These are phyloP conservation scores for Arctocebus calabarensis DNA, from an alignment of 2,797 vertebrate genomes.

Conservation along the genomic window DNA sequence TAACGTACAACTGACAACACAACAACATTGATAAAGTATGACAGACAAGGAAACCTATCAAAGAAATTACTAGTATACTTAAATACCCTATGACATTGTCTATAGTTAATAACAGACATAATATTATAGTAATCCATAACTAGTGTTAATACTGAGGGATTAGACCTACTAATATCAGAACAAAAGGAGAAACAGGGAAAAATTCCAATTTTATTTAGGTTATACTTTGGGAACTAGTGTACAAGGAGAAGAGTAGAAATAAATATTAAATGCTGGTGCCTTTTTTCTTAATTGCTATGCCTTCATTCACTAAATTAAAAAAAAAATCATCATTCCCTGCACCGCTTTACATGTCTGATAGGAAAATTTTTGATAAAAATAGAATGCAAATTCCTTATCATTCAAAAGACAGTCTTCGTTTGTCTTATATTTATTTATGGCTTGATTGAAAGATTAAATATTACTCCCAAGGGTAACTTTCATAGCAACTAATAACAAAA, in stretches of 20 bases:
- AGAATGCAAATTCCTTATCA: constrained; percentile 35
- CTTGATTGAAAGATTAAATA: constrained; percentile 67
- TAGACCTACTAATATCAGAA: constrained; percentile 1
- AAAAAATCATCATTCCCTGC: constrained; percentile 48
- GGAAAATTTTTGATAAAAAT: constrained; percentile 30
- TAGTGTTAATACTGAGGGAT: constrained; percentile 38
- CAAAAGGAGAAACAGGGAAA: constrained; percentile 7
- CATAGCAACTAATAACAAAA: constrained; percentile 41
- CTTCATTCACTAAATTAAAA: constrained; percentile 63
- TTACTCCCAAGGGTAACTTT: constrained; percentile 44
- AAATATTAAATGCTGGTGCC: constrained; percentile 12
- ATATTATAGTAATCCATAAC: neutral
- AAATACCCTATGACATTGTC: neutral
- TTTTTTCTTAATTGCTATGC: constrained; percentile 14
- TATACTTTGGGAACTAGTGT: constrained; percentile 36
- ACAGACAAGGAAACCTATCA: neutral
- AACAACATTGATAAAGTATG: neutral
- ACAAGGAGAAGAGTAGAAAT: neutral
- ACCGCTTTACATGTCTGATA: neutral
- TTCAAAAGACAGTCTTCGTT: constrained; percentile 57
- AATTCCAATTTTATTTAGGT: constrained; percentile 27
- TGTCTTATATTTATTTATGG: constrained; percentile 55
- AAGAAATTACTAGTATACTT: constrained; percentile 28
- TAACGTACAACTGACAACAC: constrained; percentile 7
- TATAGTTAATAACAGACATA: neutral